Evolutionary conservation across 2,888 invertebrate species (phyloP).

Genomic region (Leistus spinibarbis): DNA sequence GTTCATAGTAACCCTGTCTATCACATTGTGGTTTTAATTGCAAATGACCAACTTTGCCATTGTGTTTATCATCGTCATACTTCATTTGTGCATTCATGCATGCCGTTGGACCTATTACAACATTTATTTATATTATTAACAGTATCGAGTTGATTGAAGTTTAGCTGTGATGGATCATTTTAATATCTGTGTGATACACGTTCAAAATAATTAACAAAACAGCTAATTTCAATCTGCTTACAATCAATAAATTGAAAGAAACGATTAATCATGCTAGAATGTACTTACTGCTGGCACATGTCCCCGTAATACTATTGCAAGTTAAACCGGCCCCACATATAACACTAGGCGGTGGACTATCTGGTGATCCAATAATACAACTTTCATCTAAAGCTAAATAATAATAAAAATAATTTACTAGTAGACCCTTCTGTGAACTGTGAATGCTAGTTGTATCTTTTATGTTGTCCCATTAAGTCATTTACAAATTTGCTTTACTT

Average conservation of each 20-base stretch:
- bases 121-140: not conserved
- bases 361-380: constrained; percentile 57
- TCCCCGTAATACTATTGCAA: constrained; percentile 53
- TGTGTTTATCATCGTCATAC: constrained; percentile 59
- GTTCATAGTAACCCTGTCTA: constrained; percentile 64
- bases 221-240: too few relatives aligned
- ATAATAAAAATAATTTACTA: constrained; percentile 12
- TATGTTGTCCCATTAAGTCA: too few relatives aligned
- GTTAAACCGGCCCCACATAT: constrained; percentile 66
- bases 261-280: not conserved
- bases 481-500: too few relatives aligned
- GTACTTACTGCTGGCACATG: constrained; percentile 21
- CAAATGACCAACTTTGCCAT: constrained; percentile 61
- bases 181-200: not conserved
- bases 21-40: constrained; percentile 67
- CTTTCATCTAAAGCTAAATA: constrained; percentile 59
- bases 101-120: constrained; percentile 44
- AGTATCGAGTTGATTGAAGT: not conserved
- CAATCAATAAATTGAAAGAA: not conserved
- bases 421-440: too few relatives aligned
- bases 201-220: not conserved
- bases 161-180: not conserved
- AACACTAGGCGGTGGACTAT: constrained; percentile 60
- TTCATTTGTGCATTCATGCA: constrained; percentile 53
- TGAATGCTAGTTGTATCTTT: too few relatives aligned